Base-by-base conservation (phyloP, 2,888 invertebrate genomes). In the Pardosa pseudoannulata region DNA sequence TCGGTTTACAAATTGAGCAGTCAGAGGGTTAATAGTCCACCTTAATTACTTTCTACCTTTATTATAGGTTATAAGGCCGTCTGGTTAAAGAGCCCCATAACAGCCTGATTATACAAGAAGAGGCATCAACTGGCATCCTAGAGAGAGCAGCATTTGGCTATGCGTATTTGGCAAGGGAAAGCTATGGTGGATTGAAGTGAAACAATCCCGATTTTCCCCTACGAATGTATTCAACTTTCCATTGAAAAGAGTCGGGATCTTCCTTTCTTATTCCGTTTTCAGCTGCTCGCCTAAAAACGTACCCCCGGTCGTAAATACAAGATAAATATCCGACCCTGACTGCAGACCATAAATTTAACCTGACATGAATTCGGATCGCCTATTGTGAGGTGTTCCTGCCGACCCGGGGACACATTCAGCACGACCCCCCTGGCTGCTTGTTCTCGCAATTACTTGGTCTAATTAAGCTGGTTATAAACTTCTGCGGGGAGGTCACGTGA, bases 391-490 rank as follows among this genome's bases (percentile, higher is more conserved):
- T 13, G n/a, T 32, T 16, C 27, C 39, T 5, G 39, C 27, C 13
- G 70, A 1, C 41, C 41, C n/a, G n/a, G 19, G 1, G 0, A 11
- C 41, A 16, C 68, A 27, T 29, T 46, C 46, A 32, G n/a, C 67
- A 1, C 1, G 19, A 23, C 56, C 23, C 23, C 23, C 36, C 36
- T 28, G 50, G 31, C 16, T 32, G 27, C 32, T 5, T 27, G 23
- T 70, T 41, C 27, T 39, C 23, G 31, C 78, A 83, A 78, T 83
- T 83, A 83, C 65, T 72, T 56, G 67, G 71, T 31, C 83, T 75
- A 83, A 83, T 83, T 83, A 83, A 83, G 56, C 72, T 46, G 72
- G 83, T 73, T 67, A 83, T 83, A 83, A 83, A 83, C 71, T 23
- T 62, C 46, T n/a, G 28, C 46, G 36, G 46, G 27, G 29, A 36